phyloP scores from a whole-genome alignment of 1,140 invertebrate species.

The Trichonephila inaurata region DNA sequence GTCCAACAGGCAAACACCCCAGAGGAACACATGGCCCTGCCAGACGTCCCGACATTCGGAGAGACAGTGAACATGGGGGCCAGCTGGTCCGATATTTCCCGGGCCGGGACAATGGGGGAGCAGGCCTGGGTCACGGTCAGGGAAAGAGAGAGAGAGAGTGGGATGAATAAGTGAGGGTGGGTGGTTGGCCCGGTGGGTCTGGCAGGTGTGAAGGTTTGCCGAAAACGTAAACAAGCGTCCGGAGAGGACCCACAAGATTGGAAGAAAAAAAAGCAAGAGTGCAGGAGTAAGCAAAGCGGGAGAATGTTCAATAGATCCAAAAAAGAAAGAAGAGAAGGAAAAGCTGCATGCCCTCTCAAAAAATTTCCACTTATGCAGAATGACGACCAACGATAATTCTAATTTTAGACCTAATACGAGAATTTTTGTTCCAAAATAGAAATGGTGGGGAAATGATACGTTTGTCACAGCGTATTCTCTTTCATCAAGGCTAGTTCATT shows the following conservation, averaged over 20 bases:
- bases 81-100: slow-evolving; percentile 68
- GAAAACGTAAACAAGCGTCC: slow-evolving; percentile 66
- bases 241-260: slow-evolving; percentile 1
- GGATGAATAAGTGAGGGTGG: slow-evolving; percentile 43
- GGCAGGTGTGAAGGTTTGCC: slow-evolving; percentile 70
- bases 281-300: neutral
- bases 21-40: slow-evolving; percentile 46
- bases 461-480: too few relatives aligned
- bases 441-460: neutral
- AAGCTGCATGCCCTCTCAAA: too few relatives aligned
- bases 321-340: neutral
- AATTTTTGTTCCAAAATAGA: neutral
- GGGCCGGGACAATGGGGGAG: slow-evolving; percentile 67
- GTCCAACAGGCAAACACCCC: neutral
- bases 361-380: neutral
- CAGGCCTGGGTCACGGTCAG: slow-evolving; percentile 71
- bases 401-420: neutral
- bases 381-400: neutral
- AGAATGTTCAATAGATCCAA: neutral
- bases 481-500: too few relatives aligned
- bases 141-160: slow-evolving; percentile 58
- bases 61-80: slow-evolving; percentile 50
- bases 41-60: slow-evolving; percentile 31
- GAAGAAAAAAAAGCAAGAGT: slow-evolving; percentile 15
- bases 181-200: slow-evolving; percentile 44